These are phyloP conservation scores for Anthonomus grandis DNA, from an alignment of 1,140 invertebrate genomes.

Conservation along the genomic window DNA sequence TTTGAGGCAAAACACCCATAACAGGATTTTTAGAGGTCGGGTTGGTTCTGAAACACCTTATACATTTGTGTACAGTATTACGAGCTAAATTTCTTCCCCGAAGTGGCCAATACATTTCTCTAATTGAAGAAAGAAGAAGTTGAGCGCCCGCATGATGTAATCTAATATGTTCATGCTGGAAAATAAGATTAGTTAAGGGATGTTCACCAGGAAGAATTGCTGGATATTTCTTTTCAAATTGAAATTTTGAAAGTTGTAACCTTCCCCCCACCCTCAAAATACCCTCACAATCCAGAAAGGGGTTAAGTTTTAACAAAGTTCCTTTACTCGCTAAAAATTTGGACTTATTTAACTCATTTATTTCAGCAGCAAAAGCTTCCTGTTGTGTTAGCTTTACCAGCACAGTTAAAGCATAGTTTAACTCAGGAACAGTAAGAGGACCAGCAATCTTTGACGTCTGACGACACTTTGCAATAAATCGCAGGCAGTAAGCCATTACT, in stretches of 20 bases:
- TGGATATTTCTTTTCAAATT: conserved; percentile 37
- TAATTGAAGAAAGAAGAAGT: conserved; percentile 24
- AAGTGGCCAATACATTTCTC: conserved; percentile 33
- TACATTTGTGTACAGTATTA: conserved; percentile 22
- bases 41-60: conserved; percentile 22
- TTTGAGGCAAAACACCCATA: too few species aligned
- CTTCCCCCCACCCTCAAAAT: conserved; percentile 49
- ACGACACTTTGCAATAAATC: too few species aligned
- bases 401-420: too few species aligned
- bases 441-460: too few species aligned
- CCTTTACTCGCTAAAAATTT: too few species aligned
- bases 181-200: conserved; percentile 32
- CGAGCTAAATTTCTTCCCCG: conserved; percentile 19
- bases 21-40: too few species aligned
- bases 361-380: too few species aligned
- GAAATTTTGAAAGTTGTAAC: conserved; percentile 34
- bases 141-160: conserved; percentile 37
- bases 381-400: too few species aligned
- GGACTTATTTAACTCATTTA: too few species aligned
- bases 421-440: too few species aligned
- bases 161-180: conserved; percentile 32
- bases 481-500: too few species aligned
- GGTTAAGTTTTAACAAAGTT: conserved; percentile 38
- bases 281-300: conserved; percentile 45
- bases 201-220: conserved; percentile 38